Base-by-base conservation (phyloP, 92 coral and sea anemone species). In the Bergia sp. region DNA sequence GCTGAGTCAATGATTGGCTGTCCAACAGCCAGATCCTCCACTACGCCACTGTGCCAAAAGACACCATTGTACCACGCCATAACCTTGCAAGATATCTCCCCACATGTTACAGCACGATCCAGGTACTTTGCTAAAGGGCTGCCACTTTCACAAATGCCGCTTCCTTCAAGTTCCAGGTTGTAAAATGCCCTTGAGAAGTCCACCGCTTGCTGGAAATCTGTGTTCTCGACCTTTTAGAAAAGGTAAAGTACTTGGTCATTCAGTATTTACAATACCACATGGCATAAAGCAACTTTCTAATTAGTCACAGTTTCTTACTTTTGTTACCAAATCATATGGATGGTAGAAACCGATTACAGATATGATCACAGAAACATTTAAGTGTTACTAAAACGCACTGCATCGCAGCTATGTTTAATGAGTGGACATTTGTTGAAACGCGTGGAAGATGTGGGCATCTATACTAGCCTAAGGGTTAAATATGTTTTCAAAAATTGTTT, bases 31-130 rank as follows among this genome's bases (percentile, higher is more conserved):
- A 23, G 41, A 67, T 42, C 77, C 61, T 82, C 86, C 75, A 82
- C 58, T 61, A 42, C 6, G 77, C 77, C 9, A 1, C 3, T 12
- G 77, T 82, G 64, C 86, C 86, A 82, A 47, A 16, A 82, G 18
- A 82, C 21, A 82, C 86, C 86, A 44, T 82, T 82, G 77, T 82
- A 82, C 86, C 86, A 82, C 18, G 86, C 21, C 77, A 82, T 66
- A 29, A 66, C 77, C 40, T 13, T 41, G 49, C 86, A 7, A 3
- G 86, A 77, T 41, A 82, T 38, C 37, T 82, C 76, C 65, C 86
- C 76, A 82, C 76, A 9, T 0, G 20, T 67, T 29, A 67, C 77
- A 3, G 86, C 55, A 7, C 13, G 77, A 47, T 42, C 77, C 6
- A 82, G 86, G 38, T 65, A 66, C 21, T 37, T 23, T 42, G 57